Percentiles rank a stretch among this genome's conserved stretches.
Conservation (phyloP, 2,113 vertebrate genomes). For the Polyodon spathula region DNA sequence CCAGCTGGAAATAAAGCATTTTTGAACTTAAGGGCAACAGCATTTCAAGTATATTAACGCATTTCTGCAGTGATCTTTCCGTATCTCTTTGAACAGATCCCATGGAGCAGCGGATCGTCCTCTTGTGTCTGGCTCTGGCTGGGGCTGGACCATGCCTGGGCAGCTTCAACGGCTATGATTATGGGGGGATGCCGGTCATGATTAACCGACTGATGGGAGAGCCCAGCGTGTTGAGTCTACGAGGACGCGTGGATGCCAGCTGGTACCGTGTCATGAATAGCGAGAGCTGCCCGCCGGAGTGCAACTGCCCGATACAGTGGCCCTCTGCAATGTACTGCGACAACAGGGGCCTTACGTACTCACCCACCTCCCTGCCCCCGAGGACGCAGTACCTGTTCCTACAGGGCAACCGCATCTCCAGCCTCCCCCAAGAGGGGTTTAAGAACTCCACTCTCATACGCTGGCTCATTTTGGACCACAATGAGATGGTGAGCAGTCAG, state of each 20-base stretch:
- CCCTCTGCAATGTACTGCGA: slow-evolving; percentile 58
- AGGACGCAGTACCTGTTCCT: slow-evolving; percentile 55
- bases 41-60: too few species aligned
- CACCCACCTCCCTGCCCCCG: slow-evolving; percentile 36
- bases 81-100: slow-evolving; percentile 9
- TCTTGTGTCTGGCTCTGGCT: slow-evolving; percentile 26
- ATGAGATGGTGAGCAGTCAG: slow-evolving; percentile 40
- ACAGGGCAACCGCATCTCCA: slow-evolving; percentile 51
- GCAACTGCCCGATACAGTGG: slow-evolving; percentile 62
- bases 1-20: too few species aligned
- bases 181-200: slow-evolving; percentile 56
- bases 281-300: slow-evolving; percentile 42
- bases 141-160: slow-evolving; percentile 9
- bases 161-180: slow-evolving; percentile 37
- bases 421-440: slow-evolving; percentile 31
- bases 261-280: slow-evolving; percentile 47
- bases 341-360: slow-evolving; percentile 32
- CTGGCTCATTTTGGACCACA: slow-evolving; percentile 60
- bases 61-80: too few species aligned
- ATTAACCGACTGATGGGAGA: slow-evolving; percentile 53
- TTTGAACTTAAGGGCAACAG: too few species aligned
- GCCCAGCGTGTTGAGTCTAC: slow-evolving; percentile 55
- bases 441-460: slow-evolving; percentile 43
- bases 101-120: not conserved
- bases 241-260: slow-evolving; percentile 38